A percentile compares a stretch with the other conserved stretches of the same genome.
Conservation (phyloP, 2,888 invertebrate genomes). For the Scaptomyza caliginosa region DNA sequence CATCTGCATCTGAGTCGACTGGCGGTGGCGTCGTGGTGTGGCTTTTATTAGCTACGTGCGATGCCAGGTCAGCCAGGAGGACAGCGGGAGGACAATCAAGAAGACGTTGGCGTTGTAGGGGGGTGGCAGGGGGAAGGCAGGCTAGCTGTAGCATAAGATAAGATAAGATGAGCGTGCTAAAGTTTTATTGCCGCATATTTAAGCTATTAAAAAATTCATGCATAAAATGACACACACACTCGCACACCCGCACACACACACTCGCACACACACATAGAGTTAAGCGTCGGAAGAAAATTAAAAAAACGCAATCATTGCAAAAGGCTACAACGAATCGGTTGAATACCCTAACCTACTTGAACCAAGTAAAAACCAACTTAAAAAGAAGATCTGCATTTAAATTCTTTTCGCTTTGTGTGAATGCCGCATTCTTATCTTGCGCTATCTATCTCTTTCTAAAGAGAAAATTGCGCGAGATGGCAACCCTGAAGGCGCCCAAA, state of each 20-base stretch:
- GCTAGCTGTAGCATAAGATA: conserved; percentile 1
- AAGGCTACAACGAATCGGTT: conserved; percentile 4
- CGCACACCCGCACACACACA: conserved; percentile 10
- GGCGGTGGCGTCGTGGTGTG: conserved; percentile 45
- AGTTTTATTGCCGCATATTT: conserved; percentile 78
- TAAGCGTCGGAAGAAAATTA: conserved; percentile 42
- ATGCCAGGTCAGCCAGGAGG: conserved; percentile 34
- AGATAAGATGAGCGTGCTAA: conserved; percentile 78
- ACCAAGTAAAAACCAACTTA: not conserved
- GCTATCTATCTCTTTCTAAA: not conserved
- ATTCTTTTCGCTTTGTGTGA: not conserved
- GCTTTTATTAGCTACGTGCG: conserved; percentile 74
- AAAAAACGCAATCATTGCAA: conserved; percentile 44
- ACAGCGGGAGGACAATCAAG: not conserved
- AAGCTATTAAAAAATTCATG: conserved; percentile 78
- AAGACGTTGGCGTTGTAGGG: not conserved
- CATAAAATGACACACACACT: conserved; percentile 69
- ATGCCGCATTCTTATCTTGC: conserved; percentile 57
- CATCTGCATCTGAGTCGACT: conserved; percentile 51
- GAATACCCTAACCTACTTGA: conserved; percentile 19
- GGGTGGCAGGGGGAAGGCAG: not conserved
- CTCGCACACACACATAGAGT: conserved; percentile 8
- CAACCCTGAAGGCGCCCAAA: conserved; percentile 39
- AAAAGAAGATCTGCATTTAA: not conserved
- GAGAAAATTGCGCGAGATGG: conserved; percentile 26